These are phyloP conservation scores for Apotomis betuletana DNA, from an alignment of 2,888 invertebrate genomes.

Conservation along the genomic window DNA sequence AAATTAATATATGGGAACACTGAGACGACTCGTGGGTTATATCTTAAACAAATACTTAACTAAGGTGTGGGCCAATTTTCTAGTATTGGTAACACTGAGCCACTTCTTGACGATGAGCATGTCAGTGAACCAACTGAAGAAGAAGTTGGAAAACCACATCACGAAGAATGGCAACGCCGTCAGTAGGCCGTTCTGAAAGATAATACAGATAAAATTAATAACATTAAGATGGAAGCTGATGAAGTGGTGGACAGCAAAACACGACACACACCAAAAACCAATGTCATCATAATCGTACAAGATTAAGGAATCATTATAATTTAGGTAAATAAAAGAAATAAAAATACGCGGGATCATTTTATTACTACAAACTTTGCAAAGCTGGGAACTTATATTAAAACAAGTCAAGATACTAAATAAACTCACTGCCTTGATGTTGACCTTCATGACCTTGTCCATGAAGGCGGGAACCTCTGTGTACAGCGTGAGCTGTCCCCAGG, in stretches of 20 bases:
- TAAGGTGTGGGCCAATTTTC: conserved; percentile 83
- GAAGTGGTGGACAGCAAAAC: too few species aligned
- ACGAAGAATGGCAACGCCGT: conserved; percentile 89
- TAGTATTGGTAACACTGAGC: conserved; percentile 79
- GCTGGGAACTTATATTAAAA: too few species aligned
- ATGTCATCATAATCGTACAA: too few species aligned
- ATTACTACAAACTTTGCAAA: too few species aligned
- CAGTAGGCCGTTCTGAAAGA: conserved; percentile 85
- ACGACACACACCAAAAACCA: too few species aligned
- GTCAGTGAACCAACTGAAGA: conserved; percentile 87
- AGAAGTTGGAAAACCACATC: conserved; percentile 88
- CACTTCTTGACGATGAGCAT: conserved; percentile 81
- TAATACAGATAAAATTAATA: too few species aligned
- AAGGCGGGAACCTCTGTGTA: conserved; percentile 91
- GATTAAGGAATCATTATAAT: too few species aligned
- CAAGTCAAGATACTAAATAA: background rate
- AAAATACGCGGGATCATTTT: too few species aligned
- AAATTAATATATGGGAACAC: too few species aligned
- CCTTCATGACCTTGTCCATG: conserved; percentile 87
- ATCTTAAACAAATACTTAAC: conserved; percentile 57
- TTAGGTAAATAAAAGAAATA: too few species aligned
- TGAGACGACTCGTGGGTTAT: background rate
- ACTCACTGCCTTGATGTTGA: conserved; percentile 80
- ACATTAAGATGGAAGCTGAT: too few species aligned
- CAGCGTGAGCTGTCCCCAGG: conserved; percentile 92